These are phyloP conservation scores for Nephrotoma guestfalica DNA, from an alignment of 2,888 invertebrate species.

Conservation along the genomic window DNA sequence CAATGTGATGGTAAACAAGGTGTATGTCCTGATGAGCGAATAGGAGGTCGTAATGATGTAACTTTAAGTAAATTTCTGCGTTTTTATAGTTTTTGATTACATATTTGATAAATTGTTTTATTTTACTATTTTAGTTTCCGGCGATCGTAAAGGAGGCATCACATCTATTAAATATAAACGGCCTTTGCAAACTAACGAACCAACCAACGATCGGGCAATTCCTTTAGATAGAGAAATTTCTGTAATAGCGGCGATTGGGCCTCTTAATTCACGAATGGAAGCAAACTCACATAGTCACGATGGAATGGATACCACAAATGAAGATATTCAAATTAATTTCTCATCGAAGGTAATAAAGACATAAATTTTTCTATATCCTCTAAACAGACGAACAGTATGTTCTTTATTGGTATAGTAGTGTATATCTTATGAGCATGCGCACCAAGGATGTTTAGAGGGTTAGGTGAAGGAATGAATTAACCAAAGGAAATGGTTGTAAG, in stretches of 20 bases:
- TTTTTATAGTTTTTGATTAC: background rate
- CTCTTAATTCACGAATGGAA: conserved; percentile 61
- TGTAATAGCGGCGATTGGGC: conserved; percentile 79
- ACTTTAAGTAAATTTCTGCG: conserved; percentile 35
- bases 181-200: conserved; percentile 61
- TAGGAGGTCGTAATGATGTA: conserved; percentile 69
- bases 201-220: conserved; percentile 54
- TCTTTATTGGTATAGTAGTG: too few species aligned
- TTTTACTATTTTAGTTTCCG: conserved; percentile 39
- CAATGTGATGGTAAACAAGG: conserved; percentile 72
- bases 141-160: conserved; percentile 61
- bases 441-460: too few species aligned
- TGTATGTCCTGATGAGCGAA: conserved; percentile 70
- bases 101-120: background rate
- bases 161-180: conserved; percentile 67
- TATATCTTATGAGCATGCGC: too few species aligned
- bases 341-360: conserved; percentile 36
- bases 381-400: too few species aligned
- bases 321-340: conserved; percentile 67
- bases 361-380: too few species aligned
- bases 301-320: conserved; percentile 29
- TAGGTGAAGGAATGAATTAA: too few species aligned
- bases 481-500: too few species aligned
- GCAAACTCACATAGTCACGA: conserved; percentile 64
- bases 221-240: conserved; percentile 52